Conservation (phyloP, 2,888 invertebrate genomes). For the Oscheius sp. region DNA sequence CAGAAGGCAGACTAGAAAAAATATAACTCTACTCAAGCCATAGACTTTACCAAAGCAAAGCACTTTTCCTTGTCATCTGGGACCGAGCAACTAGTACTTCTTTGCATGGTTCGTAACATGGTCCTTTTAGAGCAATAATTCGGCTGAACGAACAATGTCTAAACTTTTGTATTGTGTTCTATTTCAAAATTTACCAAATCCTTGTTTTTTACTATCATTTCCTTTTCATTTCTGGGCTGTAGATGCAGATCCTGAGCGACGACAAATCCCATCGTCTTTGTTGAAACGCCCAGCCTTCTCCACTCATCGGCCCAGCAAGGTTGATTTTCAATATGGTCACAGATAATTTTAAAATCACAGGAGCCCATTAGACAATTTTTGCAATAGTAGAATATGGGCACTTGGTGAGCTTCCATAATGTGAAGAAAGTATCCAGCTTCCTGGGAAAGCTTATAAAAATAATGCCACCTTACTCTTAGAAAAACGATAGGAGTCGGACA, state of each 20-base stretch:
- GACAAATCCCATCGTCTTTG: neutral
- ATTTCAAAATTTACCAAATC: too few relatives aligned
- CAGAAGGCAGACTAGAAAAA: too few relatives aligned
- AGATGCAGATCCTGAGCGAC: neutral
- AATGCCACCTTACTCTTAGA: neutral
- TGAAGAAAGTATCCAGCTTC: constrained; percentile 7
- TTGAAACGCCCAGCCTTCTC: neutral
- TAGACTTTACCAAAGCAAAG: too few relatives aligned
- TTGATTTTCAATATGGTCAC: neutral
- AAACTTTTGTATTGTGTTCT: too few relatives aligned
- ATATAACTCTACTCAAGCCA: too few relatives aligned
- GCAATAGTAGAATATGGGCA: neutral
- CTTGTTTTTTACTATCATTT: too few relatives aligned
- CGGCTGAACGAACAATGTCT: too few relatives aligned
- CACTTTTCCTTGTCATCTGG: too few relatives aligned
- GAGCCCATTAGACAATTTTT: neutral
- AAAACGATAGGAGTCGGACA: too few relatives aligned
- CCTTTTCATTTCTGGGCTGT: neutral
- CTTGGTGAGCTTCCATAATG: neutral
- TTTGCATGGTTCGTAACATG: too few relatives aligned
- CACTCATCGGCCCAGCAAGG: neutral
- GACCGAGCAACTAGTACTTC: too few relatives aligned
- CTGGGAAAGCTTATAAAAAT: neutral
- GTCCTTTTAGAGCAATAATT: too few relatives aligned
- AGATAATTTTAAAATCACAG: neutral